A percentile compares a stretch with the other conserved stretches of the same genome.
Conservation (phyloP, 2,797 vertebrate genomes). For the Halcyon leucocephala region DNA sequence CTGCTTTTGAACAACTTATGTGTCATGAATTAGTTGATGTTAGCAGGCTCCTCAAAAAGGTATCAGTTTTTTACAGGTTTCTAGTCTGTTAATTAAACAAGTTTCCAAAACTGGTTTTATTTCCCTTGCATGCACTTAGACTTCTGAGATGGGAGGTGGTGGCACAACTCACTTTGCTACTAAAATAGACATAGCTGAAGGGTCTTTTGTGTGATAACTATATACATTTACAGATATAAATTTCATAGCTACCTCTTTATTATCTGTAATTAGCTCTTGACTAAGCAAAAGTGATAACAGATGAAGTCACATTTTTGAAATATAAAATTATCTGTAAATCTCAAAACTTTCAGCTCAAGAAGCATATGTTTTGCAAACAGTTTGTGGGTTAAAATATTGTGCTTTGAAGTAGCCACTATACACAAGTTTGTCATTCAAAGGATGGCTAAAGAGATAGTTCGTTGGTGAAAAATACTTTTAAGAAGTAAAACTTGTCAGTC, state of each 20-base stretch:
- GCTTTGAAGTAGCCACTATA: conserved; percentile 74
- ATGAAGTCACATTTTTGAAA: conserved; percentile 47
- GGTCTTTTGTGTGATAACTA: neutral
- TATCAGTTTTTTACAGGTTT: neutral
- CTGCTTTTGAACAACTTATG: neutral
- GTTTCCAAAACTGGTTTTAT: conserved; percentile 24
- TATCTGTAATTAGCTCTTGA: neutral
- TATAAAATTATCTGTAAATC: conserved; percentile 74
- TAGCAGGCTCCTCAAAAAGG: conserved; percentile 2
- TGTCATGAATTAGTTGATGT: neutral
- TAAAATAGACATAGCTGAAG: conserved; percentile 13
- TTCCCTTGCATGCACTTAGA: conserved; percentile 2
- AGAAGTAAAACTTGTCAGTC: conserved; percentile 40
- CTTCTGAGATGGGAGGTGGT: conserved; percentile 12
- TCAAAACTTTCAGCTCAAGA: conserved; percentile 68
- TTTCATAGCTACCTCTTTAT: conserved; percentile 18
- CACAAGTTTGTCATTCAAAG: conserved; percentile 61
- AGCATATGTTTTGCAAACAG: conserved; percentile 55
- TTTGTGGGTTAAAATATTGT: conserved; percentile 75
- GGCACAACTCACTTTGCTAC: conserved; percentile 29
- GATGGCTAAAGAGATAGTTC: conserved; percentile 57
- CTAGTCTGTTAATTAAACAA: neutral
- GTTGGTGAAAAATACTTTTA: conserved; percentile 48
- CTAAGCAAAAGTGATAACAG: conserved; percentile 23
- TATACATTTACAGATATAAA: conserved; percentile 38